Evolutionary conservation across 2,797 vertebrate species (phyloP).

Genomic region (Meriones psammophilus): DNA sequence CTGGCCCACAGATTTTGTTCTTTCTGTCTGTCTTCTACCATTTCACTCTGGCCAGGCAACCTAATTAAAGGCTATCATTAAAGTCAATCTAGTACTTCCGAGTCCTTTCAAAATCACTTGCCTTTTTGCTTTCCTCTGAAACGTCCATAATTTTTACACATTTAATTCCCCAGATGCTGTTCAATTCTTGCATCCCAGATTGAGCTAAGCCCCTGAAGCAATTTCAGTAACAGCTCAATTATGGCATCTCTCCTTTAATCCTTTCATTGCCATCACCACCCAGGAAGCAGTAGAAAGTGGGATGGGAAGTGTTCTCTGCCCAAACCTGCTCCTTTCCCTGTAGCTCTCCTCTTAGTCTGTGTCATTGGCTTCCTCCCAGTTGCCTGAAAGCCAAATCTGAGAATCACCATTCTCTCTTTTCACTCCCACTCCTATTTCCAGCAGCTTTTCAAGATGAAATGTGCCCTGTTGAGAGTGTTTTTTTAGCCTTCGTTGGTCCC

Average conservation of each 20-base stretch:
- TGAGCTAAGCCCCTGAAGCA: constrained; percentile 60
- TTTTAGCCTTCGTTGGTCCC: background rate
- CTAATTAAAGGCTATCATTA: constrained; percentile 8
- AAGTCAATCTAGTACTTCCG: background rate
- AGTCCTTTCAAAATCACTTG: background rate
- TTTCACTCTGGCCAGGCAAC: constrained; percentile 20
- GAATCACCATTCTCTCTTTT: background rate
- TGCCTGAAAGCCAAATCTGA: background rate
- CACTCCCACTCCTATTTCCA: background rate
- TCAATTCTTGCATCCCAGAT: constrained; percentile 47
- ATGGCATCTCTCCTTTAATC: constrained; percentile 56
- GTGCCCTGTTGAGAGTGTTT: background rate
- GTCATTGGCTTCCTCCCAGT: background rate
- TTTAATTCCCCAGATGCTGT: constrained; percentile 39
- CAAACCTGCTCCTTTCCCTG: constrained; percentile 6
- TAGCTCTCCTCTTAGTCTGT: background rate
- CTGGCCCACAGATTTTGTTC: background rate
- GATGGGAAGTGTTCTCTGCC: constrained; percentile 27
- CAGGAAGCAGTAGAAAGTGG: constrained; percentile 38
- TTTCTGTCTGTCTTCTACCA: background rate
- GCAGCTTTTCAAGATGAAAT: background rate
- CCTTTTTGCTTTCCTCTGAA: constrained; percentile 51
- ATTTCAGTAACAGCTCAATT: constrained; percentile 66
- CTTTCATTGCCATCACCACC: constrained; percentile 31
- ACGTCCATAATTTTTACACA: constrained; percentile 45